Evolutionary conservation across 2,113 vertebrate genomes (phyloP), one percentile per base, ranked within the genome.

Genomic region (Salvelinus sp.): DNA sequence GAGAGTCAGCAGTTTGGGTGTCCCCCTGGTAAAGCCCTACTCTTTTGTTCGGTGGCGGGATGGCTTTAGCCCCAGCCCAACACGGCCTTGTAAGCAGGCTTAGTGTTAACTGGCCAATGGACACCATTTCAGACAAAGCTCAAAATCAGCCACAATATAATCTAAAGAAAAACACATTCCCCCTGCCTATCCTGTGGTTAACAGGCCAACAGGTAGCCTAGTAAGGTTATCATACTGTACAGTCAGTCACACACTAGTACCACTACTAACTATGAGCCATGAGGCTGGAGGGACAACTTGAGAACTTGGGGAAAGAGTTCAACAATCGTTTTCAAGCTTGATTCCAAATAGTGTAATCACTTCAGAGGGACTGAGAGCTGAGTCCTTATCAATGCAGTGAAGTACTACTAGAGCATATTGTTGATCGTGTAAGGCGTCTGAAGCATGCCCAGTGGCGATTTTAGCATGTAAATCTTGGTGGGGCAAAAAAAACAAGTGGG

Each of bases 1-100:
- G 81, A 83, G 85, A 87, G 93, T 95, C 94, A 95, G 94, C 94
- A 93, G 86, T 93, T 93, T 94, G 90, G 66, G 75, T 22, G 38
- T 60, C 81, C 77, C 83, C 74, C 84, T 76, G 66, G 80, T 87
- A 92, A 92, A 93, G 88, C 91, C 89, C 87, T 4, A 57, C 75
- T 78, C 88, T 86, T 90, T 93, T 94, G 93, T 94, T 77, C 76
- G 30, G 16, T 50, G 79, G 77, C 81, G 69, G 74, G 63, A 50
- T 80, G 91, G 92, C 87, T 93, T 93, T 93, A 92, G 87, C 85
- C 22, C 76, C 27, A 65, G 76, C 79, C 81, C 82, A 80, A 72
- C 50, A 6, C 25, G 84, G 90, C 85, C 90, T 92, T 93, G 90
- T 94, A 88, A 79, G 78, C 77, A 77, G 88, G 93, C 91, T 94